Base-by-base conservation (phyloP, 2,113 vertebrate genomes). In the Alligator sinensis region DNA sequence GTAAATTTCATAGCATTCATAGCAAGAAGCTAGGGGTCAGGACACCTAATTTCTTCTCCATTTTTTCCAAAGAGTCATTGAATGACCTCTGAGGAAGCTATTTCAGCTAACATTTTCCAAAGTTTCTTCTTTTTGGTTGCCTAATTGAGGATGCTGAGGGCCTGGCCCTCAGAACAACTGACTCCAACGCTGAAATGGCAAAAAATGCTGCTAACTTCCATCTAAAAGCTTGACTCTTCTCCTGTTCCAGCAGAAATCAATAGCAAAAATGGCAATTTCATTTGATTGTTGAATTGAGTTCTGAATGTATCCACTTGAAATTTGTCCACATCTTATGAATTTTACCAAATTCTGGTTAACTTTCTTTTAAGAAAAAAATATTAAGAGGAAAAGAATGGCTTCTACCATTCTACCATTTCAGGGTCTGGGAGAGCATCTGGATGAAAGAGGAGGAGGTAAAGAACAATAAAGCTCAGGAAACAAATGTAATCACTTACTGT, bases 1-100 rank as follows among this genome's bases (percentile, higher is more conserved):
- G 0, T 4, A 22, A 28, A 21, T 0, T 1, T 21, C 0, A 0
- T 28, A 0, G 0, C 78, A 34, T 70, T 76, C 19, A 34, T 64
- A 17, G 25, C 11, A 79, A 72, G 8, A 15, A 6, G 4, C 54
- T 88, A 28, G 72, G 34, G 25, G 11, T 24, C 22, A 27, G 9
- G 72, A 25, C 9, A 13, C 18, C 0, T 64, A 27, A 27, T 28
- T 64, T 64, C 11, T 28, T 7, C 63, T 64, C 24, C 24, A 14
- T 27, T 64, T 27, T 64, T 24, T 5, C 24, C 24, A 28, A 64
- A 64, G 27, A 64, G 5, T 64, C 27, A 28, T 14, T 28, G 63
- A 15, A 64, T 28, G 47, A 64, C 4, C 12, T 66, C n/a, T 17
- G 28, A 27, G 64, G 6, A 66, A 66, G n/a, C n/a, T 66, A 66